phyloP scores from a whole-genome alignment of 2,888 invertebrate species.

The Sinhomidia bicolor region DNA sequence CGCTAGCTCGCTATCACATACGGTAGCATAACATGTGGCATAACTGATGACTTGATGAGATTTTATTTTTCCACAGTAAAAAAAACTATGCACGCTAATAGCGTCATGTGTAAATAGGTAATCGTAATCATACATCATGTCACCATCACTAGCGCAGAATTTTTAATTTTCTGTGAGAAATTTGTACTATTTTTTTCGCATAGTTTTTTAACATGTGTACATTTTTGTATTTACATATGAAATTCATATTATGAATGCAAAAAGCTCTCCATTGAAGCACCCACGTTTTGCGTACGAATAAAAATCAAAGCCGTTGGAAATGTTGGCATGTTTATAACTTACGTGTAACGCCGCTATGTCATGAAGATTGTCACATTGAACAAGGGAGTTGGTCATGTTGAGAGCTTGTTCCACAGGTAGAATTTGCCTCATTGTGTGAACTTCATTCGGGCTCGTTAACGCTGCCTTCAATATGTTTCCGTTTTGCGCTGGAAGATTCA shows the following conservation, averaged over 20 bases:
- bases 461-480: constrained; percentile 97
- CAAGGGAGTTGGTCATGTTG: constrained; percentile 94
- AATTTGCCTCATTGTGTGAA: constrained; percentile 86
- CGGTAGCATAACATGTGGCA: neutral
- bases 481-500: constrained; percentile 89
- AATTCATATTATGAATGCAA: too few relatives aligned
- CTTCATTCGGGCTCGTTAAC: constrained; percentile 95
- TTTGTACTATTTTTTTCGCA: neutral
- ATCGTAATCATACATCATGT: too few relatives aligned
- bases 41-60: neutral
- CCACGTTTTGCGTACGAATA: neutral
- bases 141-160: neutral
- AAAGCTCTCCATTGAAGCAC: neutral
- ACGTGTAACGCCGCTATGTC: constrained; percentile 92
- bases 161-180: neutral
- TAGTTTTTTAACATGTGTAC: too few relatives aligned
- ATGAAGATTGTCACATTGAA: constrained; percentile 98
- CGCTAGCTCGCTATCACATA: neutral
- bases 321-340: constrained; percentile 68
- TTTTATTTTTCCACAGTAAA: too few relatives aligned
- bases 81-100: too few relatives aligned
- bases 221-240: too few relatives aligned
- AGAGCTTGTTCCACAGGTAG: constrained; percentile 92
- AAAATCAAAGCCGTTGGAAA: too few relatives aligned
- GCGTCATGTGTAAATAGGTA: too few relatives aligned